Conservation (phyloP, 2,113 vertebrate genomes). For the Poicephalus meyeri region DNA sequence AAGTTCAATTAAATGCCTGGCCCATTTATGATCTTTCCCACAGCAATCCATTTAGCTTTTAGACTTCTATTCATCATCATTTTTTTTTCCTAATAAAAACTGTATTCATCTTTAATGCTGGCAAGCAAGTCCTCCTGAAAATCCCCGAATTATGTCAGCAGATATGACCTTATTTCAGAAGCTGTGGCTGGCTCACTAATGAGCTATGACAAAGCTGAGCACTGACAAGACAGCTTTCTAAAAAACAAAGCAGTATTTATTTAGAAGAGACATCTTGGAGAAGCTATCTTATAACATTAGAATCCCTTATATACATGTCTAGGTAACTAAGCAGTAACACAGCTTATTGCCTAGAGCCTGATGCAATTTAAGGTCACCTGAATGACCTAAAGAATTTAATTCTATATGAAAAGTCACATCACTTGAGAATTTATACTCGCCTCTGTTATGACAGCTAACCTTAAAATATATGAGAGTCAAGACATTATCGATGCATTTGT, state of each 20-base stretch:
- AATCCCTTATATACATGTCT: background rate
- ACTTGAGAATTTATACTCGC: background rate
- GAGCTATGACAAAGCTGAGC: background rate
- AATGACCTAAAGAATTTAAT: background rate
- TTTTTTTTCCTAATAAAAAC: background rate
- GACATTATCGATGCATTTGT: background rate
- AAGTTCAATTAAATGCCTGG: background rate
- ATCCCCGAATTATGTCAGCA: background rate
- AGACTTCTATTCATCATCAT: background rate
- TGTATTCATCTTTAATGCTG: background rate
- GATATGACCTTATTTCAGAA: background rate
- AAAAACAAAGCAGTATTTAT: background rate
- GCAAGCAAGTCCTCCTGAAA: background rate
- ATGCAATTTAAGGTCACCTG: background rate
- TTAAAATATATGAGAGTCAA: background rate
- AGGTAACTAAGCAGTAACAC: background rate
- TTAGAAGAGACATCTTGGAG: background rate
- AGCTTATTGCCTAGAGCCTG: background rate
- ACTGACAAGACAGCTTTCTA: background rate
- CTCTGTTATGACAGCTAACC: background rate
- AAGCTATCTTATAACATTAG: background rate
- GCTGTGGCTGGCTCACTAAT: background rate
- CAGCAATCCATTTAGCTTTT: background rate
- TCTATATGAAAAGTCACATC: background rate
- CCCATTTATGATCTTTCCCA: background rate